phyloP scores from a whole-genome alignment of 2,113 vertebrate genomes.

The Neoarius graeffei region DNA sequence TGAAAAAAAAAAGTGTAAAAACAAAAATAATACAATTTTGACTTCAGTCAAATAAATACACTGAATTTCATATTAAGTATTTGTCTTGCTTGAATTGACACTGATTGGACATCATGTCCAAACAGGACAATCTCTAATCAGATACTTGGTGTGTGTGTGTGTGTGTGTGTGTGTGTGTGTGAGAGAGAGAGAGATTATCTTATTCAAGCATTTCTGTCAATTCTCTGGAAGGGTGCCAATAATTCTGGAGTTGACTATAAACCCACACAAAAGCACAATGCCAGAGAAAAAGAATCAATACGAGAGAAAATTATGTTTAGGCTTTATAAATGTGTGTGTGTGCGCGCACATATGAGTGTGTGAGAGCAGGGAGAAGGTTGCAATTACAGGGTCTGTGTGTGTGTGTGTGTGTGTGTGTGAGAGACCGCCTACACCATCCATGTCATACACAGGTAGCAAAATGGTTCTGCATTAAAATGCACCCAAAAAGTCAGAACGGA shows the following conservation, averaged over 20 bases:
- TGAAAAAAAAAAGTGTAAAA: neutral
- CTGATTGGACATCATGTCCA: neutral
- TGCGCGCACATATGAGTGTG: neutral
- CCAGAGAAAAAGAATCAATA: slow-evolving; percentile 17
- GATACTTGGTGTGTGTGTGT: neutral
- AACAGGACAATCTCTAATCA: neutral
- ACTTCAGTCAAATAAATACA: neutral
- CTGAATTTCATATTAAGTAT: neutral
- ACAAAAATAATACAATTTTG: neutral
- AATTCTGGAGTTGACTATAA: slow-evolving; percentile 6
- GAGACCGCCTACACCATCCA: neutral
- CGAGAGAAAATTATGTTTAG: slow-evolving; percentile 16
- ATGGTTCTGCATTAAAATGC: neutral
- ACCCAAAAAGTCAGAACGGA: neutral
- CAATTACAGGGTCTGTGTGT: neutral
- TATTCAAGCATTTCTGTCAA: neutral
- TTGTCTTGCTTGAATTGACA: neutral
- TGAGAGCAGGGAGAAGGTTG: neutral
- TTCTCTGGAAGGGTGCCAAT: slow-evolving; percentile 6
- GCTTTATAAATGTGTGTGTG: slow-evolving; percentile 12
- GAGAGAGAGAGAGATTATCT: neutral
- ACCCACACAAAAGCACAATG: neutral
- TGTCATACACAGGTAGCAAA: neutral
- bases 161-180: neutral
- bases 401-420: slow-evolving; percentile 15